Percentiles rank a stretch among this genome's conserved stretches.
Conservation (phyloP, 2,888 invertebrate species). For the Luffia ferchaultella region DNA sequence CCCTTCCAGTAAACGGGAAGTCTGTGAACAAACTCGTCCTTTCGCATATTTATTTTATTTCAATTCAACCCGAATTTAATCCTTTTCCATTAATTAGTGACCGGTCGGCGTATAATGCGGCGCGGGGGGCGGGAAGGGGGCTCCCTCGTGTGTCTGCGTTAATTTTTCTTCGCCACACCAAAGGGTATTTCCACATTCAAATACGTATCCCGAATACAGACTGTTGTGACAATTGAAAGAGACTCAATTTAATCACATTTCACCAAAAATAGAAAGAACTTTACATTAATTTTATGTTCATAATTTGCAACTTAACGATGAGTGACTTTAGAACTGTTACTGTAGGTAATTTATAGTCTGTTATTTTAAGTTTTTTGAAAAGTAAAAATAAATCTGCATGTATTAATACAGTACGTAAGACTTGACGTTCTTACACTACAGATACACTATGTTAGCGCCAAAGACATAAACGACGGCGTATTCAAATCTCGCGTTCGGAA, state of each 20-base stretch:
- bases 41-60: slow-evolving; percentile 67
- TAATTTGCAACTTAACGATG: too few relatives aligned
- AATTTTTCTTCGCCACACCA: slow-evolving; percentile 44
- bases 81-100: slow-evolving; percentile 67
- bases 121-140: slow-evolving; percentile 1
- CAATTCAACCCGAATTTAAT: slow-evolving; percentile 63
- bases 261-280: too few relatives aligned
- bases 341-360: too few relatives aligned
- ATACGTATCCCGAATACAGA: background rate
- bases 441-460: too few relatives aligned
- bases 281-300: too few relatives aligned
- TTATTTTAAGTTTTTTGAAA: too few relatives aligned
- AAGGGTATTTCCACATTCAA: background rate
- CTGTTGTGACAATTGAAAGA: background rate
- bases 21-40: slow-evolving; percentile 19
- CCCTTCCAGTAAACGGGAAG: background rate
- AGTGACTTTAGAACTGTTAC: too few relatives aligned
- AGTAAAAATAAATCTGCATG: too few relatives aligned
- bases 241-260: background rate
- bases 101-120: slow-evolving; percentile 49
- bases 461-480: too few relatives aligned
- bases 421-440: too few relatives aligned
- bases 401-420: too few relatives aligned
- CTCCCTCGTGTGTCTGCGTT: slow-evolving; percentile 34
- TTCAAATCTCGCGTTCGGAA: too few relatives aligned